Evolutionary conservation across 2,888 invertebrate genomes (phyloP), one percentile per base, ranked within the genome.

Genomic region (Troglohyphantes excavatus): DNA sequence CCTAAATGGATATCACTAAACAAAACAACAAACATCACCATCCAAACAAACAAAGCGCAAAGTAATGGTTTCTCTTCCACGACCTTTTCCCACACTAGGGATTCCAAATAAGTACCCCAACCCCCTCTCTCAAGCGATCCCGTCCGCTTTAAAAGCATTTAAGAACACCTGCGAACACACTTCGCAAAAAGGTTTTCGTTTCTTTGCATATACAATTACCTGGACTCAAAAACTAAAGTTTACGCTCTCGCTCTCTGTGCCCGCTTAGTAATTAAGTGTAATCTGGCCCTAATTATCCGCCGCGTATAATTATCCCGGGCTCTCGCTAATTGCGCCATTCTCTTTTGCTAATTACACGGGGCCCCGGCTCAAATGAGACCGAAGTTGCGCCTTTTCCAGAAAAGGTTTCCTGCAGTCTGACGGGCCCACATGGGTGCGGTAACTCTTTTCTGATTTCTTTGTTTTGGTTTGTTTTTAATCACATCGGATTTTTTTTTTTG

Each of bases 251-350:
- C 53, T n/a, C n/a, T n/a, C n/a, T n/a, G n/a, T n/a, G n/a, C n/a
- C n/a, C 63, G 78, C 86, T 61, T n/a, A 59, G 81, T 88, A 88
- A 88, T 81, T 88, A 88, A 88, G 87, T 88, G 87, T 81, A 88
- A 88, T 88, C 87, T 81, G 81, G 73, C 67, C 87, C 87, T 81
- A 88, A 88, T 88, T 88, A 88, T 88, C 87, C 72, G 27, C 81
- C 53, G 81, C 81, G 73, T 88, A 81, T 88, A 88, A 88, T 88
- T 88, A 88, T 81, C 81, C 59, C 53, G 67, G 75, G 73, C 73
- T 88, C 81, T 59, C 26, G 46, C 87, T 88, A 88, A 88, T 88
- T 88, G 87, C 87, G 73, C 87, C 81, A 81, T 83, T 68, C 68
- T 76, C 73, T 43, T 81, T 88, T 81, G 81, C 87, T 88, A 88